phyloP scores from a whole-genome alignment of 2,797 vertebrate species.

The Rhinoraja longicauda region DNA sequence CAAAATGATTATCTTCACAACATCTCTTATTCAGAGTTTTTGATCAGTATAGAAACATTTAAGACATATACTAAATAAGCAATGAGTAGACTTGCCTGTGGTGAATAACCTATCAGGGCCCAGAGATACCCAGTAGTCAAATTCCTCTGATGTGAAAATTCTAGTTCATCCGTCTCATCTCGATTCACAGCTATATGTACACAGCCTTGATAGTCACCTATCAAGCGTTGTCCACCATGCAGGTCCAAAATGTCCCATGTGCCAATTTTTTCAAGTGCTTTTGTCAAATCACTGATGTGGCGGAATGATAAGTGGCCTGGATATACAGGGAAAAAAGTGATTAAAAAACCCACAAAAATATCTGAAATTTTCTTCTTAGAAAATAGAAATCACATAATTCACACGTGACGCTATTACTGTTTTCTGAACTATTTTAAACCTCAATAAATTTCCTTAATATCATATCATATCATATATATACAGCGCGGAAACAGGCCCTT shows the following conservation, averaged over 20 bases:
- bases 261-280: slow-evolving; percentile 53
- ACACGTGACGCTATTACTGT: neutral
- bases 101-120: slow-evolving; percentile 59
- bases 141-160: slow-evolving; percentile 55
- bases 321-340: neutral
- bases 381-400: slow-evolving; percentile 3
- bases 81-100: slow-evolving; percentile 55
- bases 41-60: neutral
- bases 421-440: neutral
- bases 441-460: neutral
- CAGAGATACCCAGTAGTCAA: slow-evolving; percentile 56
- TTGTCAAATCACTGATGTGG: slow-evolving; percentile 56
- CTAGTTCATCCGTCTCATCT: slow-evolving; percentile 57
- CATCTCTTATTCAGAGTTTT: neutral
- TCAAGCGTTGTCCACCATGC: slow-evolving; percentile 56
- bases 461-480: too few relatives aligned
- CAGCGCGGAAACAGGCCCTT: too few relatives aligned
- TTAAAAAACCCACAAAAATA: neutral
- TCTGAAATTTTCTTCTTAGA: neutral
- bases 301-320: slow-evolving; percentile 65
- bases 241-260: slow-evolving; percentile 64
- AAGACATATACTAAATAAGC: neutral
- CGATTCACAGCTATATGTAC: slow-evolving; percentile 60
- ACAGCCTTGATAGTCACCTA: slow-evolving; percentile 62
- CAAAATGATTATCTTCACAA: neutral